Evolutionary conservation across 2,797 vertebrate genomes (phyloP).

Genomic region (Pangasius krempfi): DNA sequence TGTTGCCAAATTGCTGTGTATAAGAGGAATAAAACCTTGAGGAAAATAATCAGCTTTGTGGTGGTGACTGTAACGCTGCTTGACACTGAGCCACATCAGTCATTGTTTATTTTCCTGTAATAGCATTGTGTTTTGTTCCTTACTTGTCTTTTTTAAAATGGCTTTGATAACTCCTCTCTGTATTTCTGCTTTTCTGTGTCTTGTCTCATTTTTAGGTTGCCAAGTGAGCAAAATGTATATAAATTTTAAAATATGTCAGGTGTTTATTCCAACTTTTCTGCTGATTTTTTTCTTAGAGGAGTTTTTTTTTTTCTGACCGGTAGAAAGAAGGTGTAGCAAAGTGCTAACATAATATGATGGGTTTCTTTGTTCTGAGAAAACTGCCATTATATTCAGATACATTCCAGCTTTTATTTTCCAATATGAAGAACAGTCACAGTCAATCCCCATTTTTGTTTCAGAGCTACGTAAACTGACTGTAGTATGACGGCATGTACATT

Average conservation of each 20-base stretch:
- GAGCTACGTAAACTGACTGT: not conserved
- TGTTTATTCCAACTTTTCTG: not conserved
- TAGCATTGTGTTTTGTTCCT: no score
- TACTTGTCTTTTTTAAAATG: not conserved
- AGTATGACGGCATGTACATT: not conserved
- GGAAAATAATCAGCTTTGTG: no score
- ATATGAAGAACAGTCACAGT: not conserved
- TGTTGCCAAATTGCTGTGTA: not conserved
- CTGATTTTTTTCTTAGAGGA: not conserved
- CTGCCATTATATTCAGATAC: not conserved
- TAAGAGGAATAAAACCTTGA: not conserved
- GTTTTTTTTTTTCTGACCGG: not conserved
- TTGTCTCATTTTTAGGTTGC: not conserved
- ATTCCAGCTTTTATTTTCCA: not conserved
- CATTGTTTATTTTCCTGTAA: no score
- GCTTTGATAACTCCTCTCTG: not conserved
- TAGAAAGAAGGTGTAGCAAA: not conserved
- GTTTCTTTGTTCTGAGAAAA: not conserved
- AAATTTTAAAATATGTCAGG: not conserved
- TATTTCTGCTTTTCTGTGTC: no score
- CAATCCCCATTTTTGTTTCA: not conserved
- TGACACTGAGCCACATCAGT: no score
- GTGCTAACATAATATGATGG: not conserved
- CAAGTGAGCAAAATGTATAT: not conserved
- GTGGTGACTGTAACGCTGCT: no score